These are phyloP conservation scores for Drosophila anceps DNA, from an alignment of 2,888 invertebrate genomes.

Conservation along the genomic window DNA sequence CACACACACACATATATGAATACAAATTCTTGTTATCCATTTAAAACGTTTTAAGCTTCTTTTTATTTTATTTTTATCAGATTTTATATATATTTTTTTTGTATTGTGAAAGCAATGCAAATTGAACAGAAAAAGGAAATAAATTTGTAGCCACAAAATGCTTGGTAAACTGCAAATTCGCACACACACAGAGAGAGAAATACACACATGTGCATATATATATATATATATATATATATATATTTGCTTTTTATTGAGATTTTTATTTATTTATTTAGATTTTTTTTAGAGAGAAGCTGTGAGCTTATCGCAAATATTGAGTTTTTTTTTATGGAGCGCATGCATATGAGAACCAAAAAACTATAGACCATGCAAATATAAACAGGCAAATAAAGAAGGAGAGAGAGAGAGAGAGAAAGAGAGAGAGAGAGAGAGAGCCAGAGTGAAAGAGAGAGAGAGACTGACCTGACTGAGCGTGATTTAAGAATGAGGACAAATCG, in stretches of 20 bases:
- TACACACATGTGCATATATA: neutral
- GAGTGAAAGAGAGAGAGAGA: slow-evolving; percentile 41
- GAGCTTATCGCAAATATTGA: slow-evolving; percentile 47
- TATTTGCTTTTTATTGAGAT: slow-evolving; percentile 33
- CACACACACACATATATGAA: neutral
- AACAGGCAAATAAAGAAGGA: slow-evolving; percentile 53
- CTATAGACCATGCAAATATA: slow-evolving; percentile 59
- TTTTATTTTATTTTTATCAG: neutral
- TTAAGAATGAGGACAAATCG: slow-evolving; percentile 85
- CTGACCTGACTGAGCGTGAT: slow-evolving; percentile 86
- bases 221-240: slow-evolving; percentile 20
- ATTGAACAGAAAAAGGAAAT: slow-evolving; percentile 46
- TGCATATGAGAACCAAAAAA: slow-evolving; percentile 42
- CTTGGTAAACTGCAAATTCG: slow-evolving; percentile 61
- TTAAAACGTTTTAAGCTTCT: slow-evolving; percentile 35
- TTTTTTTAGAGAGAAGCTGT: slow-evolving; percentile 17
- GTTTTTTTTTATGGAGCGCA: slow-evolving; percentile 37
- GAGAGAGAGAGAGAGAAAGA: slow-evolving; percentile 8
- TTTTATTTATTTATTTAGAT: slow-evolving; percentile 37
- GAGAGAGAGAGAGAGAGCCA: slow-evolving; percentile 22
- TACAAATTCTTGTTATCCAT: slow-evolving; percentile 43
- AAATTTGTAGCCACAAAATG: slow-evolving; percentile 58
- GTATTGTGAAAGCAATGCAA: slow-evolving; percentile 34
- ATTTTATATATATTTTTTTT: slow-evolving; percentile 14
- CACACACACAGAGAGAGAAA: slow-evolving; percentile 15